Evolutionary conservation across 2,888 invertebrate genomes (phyloP), one percentile per base, ranked within the genome.

Genomic region (Hartigia nigra): DNA sequence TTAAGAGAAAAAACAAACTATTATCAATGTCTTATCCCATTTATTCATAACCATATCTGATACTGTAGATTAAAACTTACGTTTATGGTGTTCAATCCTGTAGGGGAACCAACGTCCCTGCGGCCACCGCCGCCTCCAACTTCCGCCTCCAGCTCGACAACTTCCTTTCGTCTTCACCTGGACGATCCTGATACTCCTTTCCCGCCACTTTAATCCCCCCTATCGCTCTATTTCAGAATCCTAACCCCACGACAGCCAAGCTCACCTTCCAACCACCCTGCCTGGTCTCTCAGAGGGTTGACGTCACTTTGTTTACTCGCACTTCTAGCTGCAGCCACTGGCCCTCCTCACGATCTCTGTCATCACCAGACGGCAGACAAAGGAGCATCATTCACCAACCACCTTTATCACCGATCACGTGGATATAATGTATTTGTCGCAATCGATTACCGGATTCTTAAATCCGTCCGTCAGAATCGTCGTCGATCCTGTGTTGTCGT

Each of bases 111-210:
- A 81, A 86, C 84, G 84, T 87, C 91, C 90, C 91, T 88, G 87
- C 91, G 91, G 88, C 89, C 88, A 79, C 88, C 87, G 88, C 89
- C 89, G 88, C 88, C 88, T 74, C 90, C 90, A 79, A 91, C 82
- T 83, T 91, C 91, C 82, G 91, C 89, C 89, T 91, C 91, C 91
- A 91, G 91, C 80, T 89, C 91, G 90, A 78, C 83, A 87, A 78
- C 78, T 86, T 82, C 76, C 76, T 75, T 55, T 70, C 31, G 72
- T 75, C 74, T 74, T 55, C 34, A 77, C 32, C 79, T 76, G 82
- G 79, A 23, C 14, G 80, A 32, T 3, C 39, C 79, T 35, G 75
- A 31, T 23, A 34, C 74, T 12, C 74, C 76, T 69, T 14, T 55
- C 55, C 74, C 69, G 69, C 34, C 76, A 74, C 31, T 75, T 34